phyloP scores from a whole-genome alignment of 2,797 vertebrate species.

The Oreonectes daqikongensis region DNA sequence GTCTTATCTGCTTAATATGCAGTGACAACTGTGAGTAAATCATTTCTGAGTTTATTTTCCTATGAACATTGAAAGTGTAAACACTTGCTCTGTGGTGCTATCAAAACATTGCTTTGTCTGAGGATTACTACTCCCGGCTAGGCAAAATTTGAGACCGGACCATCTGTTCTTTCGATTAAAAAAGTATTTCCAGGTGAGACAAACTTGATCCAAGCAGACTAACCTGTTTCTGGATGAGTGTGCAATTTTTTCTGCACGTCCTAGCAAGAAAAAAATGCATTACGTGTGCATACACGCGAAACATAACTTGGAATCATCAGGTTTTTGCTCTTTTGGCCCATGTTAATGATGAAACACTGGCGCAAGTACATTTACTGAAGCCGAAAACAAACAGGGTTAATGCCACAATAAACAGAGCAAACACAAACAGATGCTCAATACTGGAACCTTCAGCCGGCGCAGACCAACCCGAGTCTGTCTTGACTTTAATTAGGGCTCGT shows the following conservation, averaged over 20 bases:
- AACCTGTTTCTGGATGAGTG: not conserved
- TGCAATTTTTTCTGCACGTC: not conserved
- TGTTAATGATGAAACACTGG: conserved; percentile 21
- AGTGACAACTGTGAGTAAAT: no score
- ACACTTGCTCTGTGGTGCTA: not conserved
- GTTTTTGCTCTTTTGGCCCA: not conserved
- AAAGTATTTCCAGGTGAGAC: not conserved
- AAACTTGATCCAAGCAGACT: not conserved
- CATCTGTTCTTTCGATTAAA: not conserved
- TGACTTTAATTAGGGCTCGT: conserved; percentile 44
- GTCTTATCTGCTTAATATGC: no score
- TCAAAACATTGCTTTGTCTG: not conserved
- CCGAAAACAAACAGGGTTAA: conserved; percentile 41
- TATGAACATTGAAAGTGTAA: not conserved
- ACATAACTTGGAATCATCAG: not conserved
- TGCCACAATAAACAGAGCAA: conserved; percentile 71
- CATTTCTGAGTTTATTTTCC: no score
- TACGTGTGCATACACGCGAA: not conserved
- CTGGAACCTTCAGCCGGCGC: conserved; percentile 37
- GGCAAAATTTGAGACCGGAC: not conserved
- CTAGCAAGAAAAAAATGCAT: not conserved
- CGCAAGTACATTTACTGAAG: conserved; percentile 30
- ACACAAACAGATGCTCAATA: conserved; percentile 74
- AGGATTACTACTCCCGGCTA: not conserved
- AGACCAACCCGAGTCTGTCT: conserved; percentile 31